A percentile compares a stretch with the other conserved stretches of the same genome.
Conservation (phyloP, 2,113 vertebrate genomes). For the Sinocyclocheilus rhinocerous region DNA sequence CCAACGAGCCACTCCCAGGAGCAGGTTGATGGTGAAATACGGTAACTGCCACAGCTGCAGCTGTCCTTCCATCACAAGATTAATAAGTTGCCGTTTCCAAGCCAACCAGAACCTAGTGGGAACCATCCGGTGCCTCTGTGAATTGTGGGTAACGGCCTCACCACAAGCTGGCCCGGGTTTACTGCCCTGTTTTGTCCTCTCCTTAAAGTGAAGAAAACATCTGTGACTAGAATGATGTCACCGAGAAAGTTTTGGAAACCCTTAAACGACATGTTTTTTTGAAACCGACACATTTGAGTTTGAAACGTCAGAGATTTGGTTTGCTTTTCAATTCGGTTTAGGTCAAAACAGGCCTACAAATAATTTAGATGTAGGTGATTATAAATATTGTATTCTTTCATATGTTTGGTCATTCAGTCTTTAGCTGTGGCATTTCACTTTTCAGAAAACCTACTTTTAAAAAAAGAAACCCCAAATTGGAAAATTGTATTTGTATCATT, state of each 20-base stretch:
- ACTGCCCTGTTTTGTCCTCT: constrained; percentile 83
- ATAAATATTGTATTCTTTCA: neutral
- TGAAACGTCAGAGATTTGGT: neutral
- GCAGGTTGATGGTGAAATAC: constrained; percentile 88
- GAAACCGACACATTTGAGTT: neutral
- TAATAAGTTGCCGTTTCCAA: constrained; percentile 99
- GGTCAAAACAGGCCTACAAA: neutral
- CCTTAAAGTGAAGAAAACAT: constrained; percentile 86
- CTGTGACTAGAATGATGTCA: constrained; percentile 92
- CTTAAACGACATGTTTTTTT: neutral
- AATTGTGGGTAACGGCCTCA: constrained; percentile 96
- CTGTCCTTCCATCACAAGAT: constrained; percentile 99
- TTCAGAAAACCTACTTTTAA: no score
- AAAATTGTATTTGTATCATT: neutral
- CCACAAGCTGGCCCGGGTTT: constrained; percentile 94
- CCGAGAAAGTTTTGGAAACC: constrained; percentile 62
- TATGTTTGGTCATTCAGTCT: neutral
- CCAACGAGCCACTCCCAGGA: constrained; percentile 75
- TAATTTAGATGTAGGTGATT: neutral
- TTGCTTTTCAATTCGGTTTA: neutral
- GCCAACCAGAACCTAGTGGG: constrained; percentile 99
- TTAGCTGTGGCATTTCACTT: neutral
- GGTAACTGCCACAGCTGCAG: constrained; percentile 92
- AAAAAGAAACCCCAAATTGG: neutral
- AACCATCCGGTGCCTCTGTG: constrained; percentile 92